A percentile compares a stretch with the other conserved stretches of the same genome.
Conservation (phyloP, 2,888 invertebrate genomes). For the Apocheima hispidaria region DNA sequence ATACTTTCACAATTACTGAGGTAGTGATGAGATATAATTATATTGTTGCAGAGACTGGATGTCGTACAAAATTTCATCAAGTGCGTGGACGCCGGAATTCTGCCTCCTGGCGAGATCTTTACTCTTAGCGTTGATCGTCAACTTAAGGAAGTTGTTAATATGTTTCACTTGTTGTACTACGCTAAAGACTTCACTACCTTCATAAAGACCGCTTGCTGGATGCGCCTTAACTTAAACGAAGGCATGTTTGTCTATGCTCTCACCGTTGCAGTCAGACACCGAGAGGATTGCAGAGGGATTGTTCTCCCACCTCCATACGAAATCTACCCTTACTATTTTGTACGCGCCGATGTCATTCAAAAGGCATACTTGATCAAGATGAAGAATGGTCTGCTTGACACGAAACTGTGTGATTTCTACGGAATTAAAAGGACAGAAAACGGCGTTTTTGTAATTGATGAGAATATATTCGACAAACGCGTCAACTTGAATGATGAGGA, state of each 20-base stretch:
- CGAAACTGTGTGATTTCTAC: conserved; percentile 81
- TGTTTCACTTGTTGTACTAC: conserved; percentile 84
- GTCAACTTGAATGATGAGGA: conserved; percentile 83
- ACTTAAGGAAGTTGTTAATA: conserved; percentile 78
- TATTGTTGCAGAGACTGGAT: conserved; percentile 79
- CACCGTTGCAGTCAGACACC: conserved; percentile 82
- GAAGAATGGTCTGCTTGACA: conserved; percentile 76
- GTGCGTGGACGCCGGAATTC: conserved; percentile 80
- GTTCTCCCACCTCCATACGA: conserved; percentile 86
- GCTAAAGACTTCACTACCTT: conserved; percentile 83
- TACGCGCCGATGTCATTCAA: conserved; percentile 88
- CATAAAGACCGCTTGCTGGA: conserved; percentile 81
- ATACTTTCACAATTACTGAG: neutral
- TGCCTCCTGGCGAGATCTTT: conserved; percentile 85
- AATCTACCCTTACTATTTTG: conserved; percentile 88
- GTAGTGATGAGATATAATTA: neutral
- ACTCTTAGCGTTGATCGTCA: conserved; percentile 80
- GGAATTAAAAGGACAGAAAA: conserved; percentile 81
- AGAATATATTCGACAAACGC: conserved; percentile 88
- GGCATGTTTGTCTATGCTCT: conserved; percentile 86
- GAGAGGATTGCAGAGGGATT: conserved; percentile 80
- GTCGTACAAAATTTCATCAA: conserved; percentile 85
- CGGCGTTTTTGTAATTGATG: conserved; percentile 86
- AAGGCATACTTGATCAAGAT: conserved; percentile 83
- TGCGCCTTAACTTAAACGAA: conserved; percentile 83